phyloP scores from a whole-genome alignment of 1,140 invertebrate genomes.

The Polypedilum vanderplanki region DNA sequence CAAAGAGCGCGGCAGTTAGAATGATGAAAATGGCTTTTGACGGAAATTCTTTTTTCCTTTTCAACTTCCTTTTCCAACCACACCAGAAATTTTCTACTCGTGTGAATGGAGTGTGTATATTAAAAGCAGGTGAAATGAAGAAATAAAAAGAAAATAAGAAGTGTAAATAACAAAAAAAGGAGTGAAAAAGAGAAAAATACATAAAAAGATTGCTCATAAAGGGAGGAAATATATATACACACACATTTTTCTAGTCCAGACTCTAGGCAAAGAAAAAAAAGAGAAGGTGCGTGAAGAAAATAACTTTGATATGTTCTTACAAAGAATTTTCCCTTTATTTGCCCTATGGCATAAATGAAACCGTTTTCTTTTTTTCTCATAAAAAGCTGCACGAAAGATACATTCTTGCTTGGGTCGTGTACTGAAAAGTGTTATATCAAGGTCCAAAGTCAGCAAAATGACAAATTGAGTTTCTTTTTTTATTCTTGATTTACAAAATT shows the following conservation, averaged over 20 bases:
- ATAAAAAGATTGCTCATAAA: not conserved
- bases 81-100: not conserved
- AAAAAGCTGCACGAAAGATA: not conserved
- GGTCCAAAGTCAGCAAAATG: not conserved
- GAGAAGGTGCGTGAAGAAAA: not conserved
- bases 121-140: not conserved
- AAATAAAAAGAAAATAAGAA: not conserved
- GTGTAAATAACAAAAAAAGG: not conserved
- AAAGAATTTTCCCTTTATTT: not conserved
- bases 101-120: not conserved
- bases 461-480: not conserved
- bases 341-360: not conserved
- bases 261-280: not conserved
- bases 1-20: not conserved
- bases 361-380: not conserved
- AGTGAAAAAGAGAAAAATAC: not conserved
- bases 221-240: not conserved
- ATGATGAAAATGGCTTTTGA: not conserved
- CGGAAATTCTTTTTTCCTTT: not conserved
- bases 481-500: not conserved
- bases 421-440: not conserved
- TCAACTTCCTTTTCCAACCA: not conserved
- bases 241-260: no score
- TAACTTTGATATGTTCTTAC: slow-evolving; percentile 11
- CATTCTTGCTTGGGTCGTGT: not conserved